These are phyloP conservation scores for Trypoxylon attenuatum DNA, from an alignment of 2,888 invertebrate species.

Conservation along the genomic window DNA sequence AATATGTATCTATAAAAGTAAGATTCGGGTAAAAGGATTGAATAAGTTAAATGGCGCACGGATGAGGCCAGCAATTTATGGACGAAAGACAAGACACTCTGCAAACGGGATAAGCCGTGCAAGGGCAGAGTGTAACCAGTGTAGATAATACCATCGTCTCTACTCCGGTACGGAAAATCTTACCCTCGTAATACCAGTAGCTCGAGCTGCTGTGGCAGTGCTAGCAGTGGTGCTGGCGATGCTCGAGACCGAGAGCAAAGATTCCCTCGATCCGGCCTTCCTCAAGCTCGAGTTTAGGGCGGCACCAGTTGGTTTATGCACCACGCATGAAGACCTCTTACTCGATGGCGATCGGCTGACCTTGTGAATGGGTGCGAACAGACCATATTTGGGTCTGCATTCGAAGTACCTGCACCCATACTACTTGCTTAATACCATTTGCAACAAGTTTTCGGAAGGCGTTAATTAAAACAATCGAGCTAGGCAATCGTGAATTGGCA, in stretches of 20 bases:
- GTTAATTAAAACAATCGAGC: conserved; percentile 3
- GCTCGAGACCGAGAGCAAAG: conserved; percentile 80
- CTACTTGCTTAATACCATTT: too few species aligned
- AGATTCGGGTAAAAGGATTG: not conserved
- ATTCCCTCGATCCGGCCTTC: conserved; percentile 89
- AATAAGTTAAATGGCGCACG: not conserved
- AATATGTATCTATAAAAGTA: not conserved
- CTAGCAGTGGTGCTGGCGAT: conserved; percentile 72
- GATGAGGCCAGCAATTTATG: conserved; percentile 21
- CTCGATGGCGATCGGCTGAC: conserved; percentile 90
- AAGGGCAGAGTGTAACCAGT: conserved; percentile 27
- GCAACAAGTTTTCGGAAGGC: too few species aligned
- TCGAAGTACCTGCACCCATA: conserved; percentile 97
- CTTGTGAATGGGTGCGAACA: conserved; percentile 95
- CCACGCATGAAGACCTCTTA: conserved; percentile 80
- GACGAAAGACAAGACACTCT: conserved; percentile 17
- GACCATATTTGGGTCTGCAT: conserved; percentile 91
- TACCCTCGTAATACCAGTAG: conserved; percentile 79
- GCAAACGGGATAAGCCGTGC: conserved; percentile 13
- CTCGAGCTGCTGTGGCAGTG: conserved; percentile 77
- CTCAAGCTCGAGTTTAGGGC: conserved; percentile 78
- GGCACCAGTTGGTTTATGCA: conserved; percentile 79
- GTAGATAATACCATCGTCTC: conserved; percentile 27
- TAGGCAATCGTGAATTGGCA: not conserved
- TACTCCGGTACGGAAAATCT: conserved; percentile 78